A percentile compares a stretch with the other conserved stretches of the same genome.
Conservation (phyloP, 1,140 invertebrate species). For the Calliopsis andreniformis region DNA sequence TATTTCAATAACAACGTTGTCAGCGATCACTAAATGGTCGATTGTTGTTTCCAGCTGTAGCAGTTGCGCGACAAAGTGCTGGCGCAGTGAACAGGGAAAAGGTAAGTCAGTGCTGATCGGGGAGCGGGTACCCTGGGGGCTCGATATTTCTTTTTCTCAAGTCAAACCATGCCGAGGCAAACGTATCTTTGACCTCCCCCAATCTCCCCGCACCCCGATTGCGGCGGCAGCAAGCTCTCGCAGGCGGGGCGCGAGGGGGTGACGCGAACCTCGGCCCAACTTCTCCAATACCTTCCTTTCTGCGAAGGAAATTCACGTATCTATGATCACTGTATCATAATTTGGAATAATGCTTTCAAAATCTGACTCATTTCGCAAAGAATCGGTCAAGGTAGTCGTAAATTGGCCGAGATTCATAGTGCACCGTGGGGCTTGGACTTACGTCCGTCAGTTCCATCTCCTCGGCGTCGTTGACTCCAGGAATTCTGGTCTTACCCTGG, state of each 20-base stretch:
- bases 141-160: conserved; percentile 41
- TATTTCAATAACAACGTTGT: too few relatives aligned
- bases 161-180: conserved; percentile 31
- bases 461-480: conserved; percentile 95
- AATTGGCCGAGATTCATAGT: conserved; percentile 50
- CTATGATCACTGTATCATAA: too few relatives aligned
- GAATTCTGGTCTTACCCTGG: conserved; percentile 95
- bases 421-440: conserved; percentile 83
- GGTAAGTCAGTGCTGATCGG: conserved; percentile 69
- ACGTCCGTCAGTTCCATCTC: conserved; percentile 96
- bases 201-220: conserved; percentile 78
- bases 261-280: conserved; percentile 57
- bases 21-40: neutral
- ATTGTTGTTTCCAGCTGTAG: neutral
- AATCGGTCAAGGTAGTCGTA: conserved; percentile 54
- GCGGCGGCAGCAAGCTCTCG: conserved; percentile 77
- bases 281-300: conserved; percentile 51
- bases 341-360: too few relatives aligned
- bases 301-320: too few relatives aligned
- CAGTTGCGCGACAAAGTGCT: conserved; percentile 22
- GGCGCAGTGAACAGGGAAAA: conserved; percentile 23
- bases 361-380: conserved; percentile 8
- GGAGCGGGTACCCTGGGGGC: conserved; percentile 74
- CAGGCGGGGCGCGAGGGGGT: conserved; percentile 74
- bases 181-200: conserved; percentile 54